A percentile compares a stretch with the other conserved stretches of the same genome.
These are phyloP conservation scores for Vidua chalybeata DNA, from an alignment of 2,113 vertebrate species.

Conservation along the genomic window DNA sequence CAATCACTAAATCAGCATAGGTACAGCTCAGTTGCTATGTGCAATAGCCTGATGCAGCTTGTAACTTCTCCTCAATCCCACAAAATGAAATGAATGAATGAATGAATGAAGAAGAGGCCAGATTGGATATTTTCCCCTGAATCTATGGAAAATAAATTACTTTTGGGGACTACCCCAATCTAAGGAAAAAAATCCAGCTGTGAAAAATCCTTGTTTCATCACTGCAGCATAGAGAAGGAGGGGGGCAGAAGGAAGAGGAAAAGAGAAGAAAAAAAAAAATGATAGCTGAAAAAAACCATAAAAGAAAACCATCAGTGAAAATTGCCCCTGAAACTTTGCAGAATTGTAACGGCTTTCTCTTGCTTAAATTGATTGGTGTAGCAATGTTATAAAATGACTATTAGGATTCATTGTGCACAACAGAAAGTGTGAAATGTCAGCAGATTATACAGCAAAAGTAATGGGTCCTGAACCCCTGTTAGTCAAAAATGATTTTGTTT, in stretches of 20 bases:
- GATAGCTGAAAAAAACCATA: slow-evolving; percentile 53
- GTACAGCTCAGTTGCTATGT: neutral
- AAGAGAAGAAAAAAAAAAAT: slow-evolving; percentile 29
- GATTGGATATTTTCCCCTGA: neutral
- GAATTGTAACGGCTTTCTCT: slow-evolving; percentile 74
- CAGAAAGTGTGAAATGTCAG: slow-evolving; percentile 80
- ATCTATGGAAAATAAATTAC: slow-evolving; percentile 33
- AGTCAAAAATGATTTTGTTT: slow-evolving; percentile 85
- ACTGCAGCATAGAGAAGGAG: neutral
- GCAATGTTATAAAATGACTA: slow-evolving; percentile 78
- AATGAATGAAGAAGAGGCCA: neutral
- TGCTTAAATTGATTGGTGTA: slow-evolving; percentile 77
- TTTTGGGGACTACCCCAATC: slow-evolving; percentile 4
- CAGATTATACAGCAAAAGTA: slow-evolving; percentile 76
- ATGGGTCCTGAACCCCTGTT: slow-evolving; percentile 82
- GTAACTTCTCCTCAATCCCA: neutral
- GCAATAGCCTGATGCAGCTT: neutral
- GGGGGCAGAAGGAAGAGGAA: neutral
- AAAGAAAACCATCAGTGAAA: slow-evolving; percentile 72
- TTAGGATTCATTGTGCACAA: slow-evolving; percentile 80
- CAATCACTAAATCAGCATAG: neutral
- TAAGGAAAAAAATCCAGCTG: slow-evolving; percentile 21
- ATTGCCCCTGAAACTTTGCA: slow-evolving; percentile 73
- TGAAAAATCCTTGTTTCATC: slow-evolving; percentile 51
- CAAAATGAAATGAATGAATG: slow-evolving; percentile 2